Percentiles rank a stretch among this genome's conserved stretches.
Evolutionary conservation across 2,888 invertebrate species (phyloP).

Genomic region (Melanotus villosus): DNA sequence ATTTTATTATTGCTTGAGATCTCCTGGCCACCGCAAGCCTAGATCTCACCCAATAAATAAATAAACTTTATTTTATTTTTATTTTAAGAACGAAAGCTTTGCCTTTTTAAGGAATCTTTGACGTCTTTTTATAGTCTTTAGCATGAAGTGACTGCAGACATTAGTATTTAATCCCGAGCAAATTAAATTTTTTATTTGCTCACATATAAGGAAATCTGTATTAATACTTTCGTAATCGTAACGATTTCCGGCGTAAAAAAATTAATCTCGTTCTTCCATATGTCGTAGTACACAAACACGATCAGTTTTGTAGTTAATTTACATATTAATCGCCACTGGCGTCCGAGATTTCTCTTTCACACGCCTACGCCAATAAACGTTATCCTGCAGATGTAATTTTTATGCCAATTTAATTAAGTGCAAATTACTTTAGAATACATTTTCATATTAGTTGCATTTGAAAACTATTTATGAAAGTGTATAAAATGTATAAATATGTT

Average conservation of each 20-base stretch:
- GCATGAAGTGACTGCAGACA: too few species aligned
- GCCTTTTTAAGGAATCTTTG: too few species aligned
- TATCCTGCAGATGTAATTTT: conserved; percentile 25
- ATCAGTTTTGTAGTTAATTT: neutral
- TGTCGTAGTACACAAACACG: neutral
- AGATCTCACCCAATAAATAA: too few species aligned
- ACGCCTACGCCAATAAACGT: conserved; percentile 23
- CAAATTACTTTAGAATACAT: conserved; percentile 11
- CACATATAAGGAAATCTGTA: too few species aligned
- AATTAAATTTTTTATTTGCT: too few species aligned
- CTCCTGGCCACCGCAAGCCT: too few species aligned
- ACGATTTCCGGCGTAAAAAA: neutral
- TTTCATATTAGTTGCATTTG: neutral
- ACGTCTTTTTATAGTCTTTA: too few species aligned
- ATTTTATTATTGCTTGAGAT: too few species aligned
- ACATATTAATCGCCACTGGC: conserved; percentile 28
- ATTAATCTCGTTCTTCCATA: neutral
- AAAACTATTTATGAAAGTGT: conserved; percentile 5
- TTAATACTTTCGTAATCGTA: conserved; percentile 1
- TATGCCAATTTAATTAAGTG: conserved; percentile 26
- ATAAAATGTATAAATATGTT: conserved; percentile 9
- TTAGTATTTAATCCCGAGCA: too few species aligned
- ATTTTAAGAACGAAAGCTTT: too few species aligned
- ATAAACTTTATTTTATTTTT: too few species aligned
- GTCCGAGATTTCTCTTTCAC: conserved; percentile 35